A percentile compares a stretch with the other conserved stretches of the same genome.
phyloP scores from a whole-genome alignment of 1,140 invertebrate genomes.

The Archegozetes longisetosus region DNA sequence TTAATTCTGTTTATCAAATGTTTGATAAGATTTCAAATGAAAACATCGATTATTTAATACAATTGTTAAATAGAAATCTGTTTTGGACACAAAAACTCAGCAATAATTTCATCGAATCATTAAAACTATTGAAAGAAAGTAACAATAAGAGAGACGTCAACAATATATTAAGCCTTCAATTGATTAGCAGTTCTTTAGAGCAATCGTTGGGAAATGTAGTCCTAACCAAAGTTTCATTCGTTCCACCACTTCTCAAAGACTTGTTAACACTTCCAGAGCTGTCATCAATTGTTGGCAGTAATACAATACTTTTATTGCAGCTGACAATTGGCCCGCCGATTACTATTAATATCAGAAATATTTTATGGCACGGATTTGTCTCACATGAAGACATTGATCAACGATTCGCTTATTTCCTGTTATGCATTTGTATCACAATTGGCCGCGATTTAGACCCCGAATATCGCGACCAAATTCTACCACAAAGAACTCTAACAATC shows the following conservation, averaged over 20 bases:
- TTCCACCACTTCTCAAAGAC: constrained; percentile 13
- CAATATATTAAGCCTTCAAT: not conserved
- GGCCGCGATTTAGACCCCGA: constrained; percentile 6
- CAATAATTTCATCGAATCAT: not conserved
- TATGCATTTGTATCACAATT: constrained; percentile 8
- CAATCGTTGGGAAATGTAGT: constrained; percentile 9
- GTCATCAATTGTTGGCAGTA: not conserved
- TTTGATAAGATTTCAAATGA: not conserved
- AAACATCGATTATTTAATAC: not conserved
- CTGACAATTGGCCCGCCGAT: constrained; percentile 28
- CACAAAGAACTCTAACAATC: not conserved
- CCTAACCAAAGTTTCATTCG: not conserved
- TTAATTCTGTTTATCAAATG: not conserved
- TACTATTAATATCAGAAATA: constrained; percentile 31
- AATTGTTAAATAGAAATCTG: not conserved
- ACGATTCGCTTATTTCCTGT: constrained; percentile 19
- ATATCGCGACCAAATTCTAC: not conserved
- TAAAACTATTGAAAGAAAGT: not conserved
- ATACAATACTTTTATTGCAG: constrained; percentile 16
- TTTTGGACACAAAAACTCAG: not conserved
- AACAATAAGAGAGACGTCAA: not conserved
- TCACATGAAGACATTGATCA: constrained; percentile 24
- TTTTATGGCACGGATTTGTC: constrained; percentile 32
- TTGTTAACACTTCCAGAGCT: constrained; percentile 8
- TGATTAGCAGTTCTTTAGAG: constrained; percentile 4